These are phyloP conservation scores for Buceros bicornis DNA, from an alignment of 2,797 vertebrate species.

Conservation along the genomic window DNA sequence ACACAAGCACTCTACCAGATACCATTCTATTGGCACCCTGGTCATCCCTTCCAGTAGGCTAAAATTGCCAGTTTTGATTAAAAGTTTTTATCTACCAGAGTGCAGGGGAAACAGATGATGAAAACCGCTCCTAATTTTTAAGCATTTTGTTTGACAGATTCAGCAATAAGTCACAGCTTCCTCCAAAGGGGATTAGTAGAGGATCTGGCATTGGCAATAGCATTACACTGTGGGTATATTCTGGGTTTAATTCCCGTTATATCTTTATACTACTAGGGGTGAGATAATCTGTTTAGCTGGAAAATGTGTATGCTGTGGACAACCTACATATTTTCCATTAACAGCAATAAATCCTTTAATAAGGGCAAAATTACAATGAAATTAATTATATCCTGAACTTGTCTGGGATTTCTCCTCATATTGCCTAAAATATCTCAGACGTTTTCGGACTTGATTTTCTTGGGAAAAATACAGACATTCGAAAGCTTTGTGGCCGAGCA, in stretches of 20 bases:
- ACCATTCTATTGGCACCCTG: background rate
- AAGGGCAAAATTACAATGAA: background rate
- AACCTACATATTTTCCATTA: background rate
- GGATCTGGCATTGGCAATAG: background rate
- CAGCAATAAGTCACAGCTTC: background rate
- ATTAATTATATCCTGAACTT: background rate
- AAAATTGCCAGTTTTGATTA: conserved; percentile 9
- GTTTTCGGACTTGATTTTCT: background rate
- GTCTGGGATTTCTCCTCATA: background rate
- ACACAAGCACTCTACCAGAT: background rate
- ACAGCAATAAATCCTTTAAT: background rate
- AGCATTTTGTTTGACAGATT: background rate
- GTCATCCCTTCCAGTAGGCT: background rate
- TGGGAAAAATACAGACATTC: background rate
- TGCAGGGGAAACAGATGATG: background rate
- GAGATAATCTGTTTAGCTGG: background rate
- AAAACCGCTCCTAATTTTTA: background rate
- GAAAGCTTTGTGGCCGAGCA: background rate
- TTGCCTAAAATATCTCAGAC: background rate
- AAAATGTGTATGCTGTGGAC: background rate
- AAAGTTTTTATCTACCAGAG: background rate
- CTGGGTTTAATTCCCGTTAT: background rate
- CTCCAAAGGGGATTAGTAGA: background rate
- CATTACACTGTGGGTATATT: background rate
- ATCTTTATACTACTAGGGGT: background rate